Base-by-base conservation (phyloP, 2,797 vertebrate genomes). In the Sebastes oblongus region DNA sequence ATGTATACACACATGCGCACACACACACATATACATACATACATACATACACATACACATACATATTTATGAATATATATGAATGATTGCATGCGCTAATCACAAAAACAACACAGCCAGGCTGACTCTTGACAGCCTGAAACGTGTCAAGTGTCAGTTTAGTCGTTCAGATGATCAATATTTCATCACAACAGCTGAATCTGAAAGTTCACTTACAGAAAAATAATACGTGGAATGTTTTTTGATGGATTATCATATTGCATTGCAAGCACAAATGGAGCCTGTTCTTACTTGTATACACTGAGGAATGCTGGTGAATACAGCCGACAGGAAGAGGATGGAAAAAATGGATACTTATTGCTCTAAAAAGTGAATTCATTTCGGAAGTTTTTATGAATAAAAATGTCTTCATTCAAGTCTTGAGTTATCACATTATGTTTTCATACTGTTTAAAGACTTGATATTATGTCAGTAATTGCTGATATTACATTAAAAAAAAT, bases 1-100 rank as follows among this genome's bases (percentile, higher is more conserved):
- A 90, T 85, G 66, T 68, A 84, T 55, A 84, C 82, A 84, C 77
- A 78, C 36, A 78, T 50, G 24, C 24, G 30, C 54, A 7, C 67
- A 69, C 71, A 75, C 70, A 81, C 25, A 85, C 4, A 74, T 7
- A n/a, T 36, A 61, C 11, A 59, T 4, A n/a, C 29, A 30, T 30
- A 30, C 29, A 30, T 42, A 55, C 25, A 18, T 20, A 24, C 24
- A 24, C 24, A 24, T 42, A 56, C 22, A 11, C 13, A 77, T 24
- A 27, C 22, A 71, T 50, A 55, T 59, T 12, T 55, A 25, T 29
- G 6, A 16, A 62, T 42, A 54, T 18, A 66, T 59, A 39, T 54
- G 18, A 58, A 61, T 60, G 12, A 39, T 18, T 52, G 0, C 12
- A 54, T 16, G 18, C 6, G 5, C 20, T 69, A 16, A 66, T 74